Conservation (phyloP, 1,140 invertebrate genomes). For the Hyles vespertilio region DNA sequence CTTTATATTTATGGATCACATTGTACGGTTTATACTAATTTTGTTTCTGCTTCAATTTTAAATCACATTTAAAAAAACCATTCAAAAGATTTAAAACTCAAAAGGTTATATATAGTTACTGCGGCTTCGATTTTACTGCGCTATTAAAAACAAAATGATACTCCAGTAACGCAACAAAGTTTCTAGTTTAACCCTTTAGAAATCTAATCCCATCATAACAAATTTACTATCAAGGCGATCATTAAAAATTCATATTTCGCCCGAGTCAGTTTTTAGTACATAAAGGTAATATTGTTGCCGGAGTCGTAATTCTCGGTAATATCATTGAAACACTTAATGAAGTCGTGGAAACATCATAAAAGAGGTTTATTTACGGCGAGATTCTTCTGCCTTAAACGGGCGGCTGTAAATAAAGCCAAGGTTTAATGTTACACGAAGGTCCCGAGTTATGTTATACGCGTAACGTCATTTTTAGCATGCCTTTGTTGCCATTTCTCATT, state of each 20-base stretch:
- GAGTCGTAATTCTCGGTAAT: constrained; percentile 31
- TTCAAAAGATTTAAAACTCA: no score
- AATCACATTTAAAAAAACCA: no score
- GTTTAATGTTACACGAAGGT: constrained; percentile 37
- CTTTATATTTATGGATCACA: constrained; percentile 15
- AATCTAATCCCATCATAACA: no score
- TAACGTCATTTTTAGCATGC: constrained; percentile 30
- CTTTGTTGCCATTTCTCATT: constrained; percentile 25
- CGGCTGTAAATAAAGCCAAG: constrained; percentile 42
- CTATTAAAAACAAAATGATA: not conserved
- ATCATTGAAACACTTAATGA: constrained; percentile 42
- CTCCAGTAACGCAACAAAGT: not conserved
- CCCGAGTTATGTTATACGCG: constrained; percentile 21
- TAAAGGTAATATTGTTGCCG: constrained; percentile 24
- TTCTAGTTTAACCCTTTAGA: no score
- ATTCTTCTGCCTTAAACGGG: constrained; percentile 44
- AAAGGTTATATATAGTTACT: no score
- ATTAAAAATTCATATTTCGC: not conserved
- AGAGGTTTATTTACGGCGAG: constrained; percentile 41
- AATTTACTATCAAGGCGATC: no score
- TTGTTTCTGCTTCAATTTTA: no score
- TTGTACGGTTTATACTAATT: no score
- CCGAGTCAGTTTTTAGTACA: not conserved
- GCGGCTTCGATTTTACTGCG: not conserved
- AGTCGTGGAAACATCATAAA: constrained; percentile 46